Evolutionary conservation across 2,888 invertebrate genomes (phyloP), one percentile per base, ranked within the genome.

Genomic region (Germaria angustata): DNA sequence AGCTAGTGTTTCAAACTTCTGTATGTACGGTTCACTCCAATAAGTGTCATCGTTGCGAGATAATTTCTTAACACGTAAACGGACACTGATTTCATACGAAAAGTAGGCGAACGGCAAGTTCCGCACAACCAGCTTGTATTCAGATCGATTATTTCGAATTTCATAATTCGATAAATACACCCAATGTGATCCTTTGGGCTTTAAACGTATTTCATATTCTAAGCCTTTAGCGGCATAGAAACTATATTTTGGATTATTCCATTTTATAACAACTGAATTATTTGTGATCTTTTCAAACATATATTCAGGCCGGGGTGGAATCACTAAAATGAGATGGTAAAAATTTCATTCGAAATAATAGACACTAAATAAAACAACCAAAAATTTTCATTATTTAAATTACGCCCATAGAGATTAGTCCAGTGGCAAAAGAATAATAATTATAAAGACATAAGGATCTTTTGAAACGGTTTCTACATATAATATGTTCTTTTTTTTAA

Each of bases 1-100:
- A 1, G 87, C 36, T 1, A 59, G 90, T 11, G 96, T 96, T 85
- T 92, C 92, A 85, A 94, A 93, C 2, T 93, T 92, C 51, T 92
- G 87, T 61, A 92, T 93, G 55, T 93, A 93, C 84, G 93, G 94
- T 61, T 94, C 91, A 44, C 96, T 96, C 96, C 96, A 96, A 90
- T 93, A 92, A 15, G 91, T 92, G 36, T 91, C 92, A 39, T 93
- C 93, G 28, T 91, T 88, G 1, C 92, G 91, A 5, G 93, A 91
- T 17, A 95, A 93, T 88, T 93, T 94, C 88, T 93, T 93, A 80
- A 95, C 93, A 71, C 83, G 85, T 13, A 86, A 72, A 1, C 93
- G 93, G 53, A 96, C 93, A 85, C 95, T 92, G 0, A 96, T 93
- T 17, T 76, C 84, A 51, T 86, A 86, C 71, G 69, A 65, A 66